Base-by-base conservation (phyloP, 2,797 vertebrate genomes). In the Galaxias olidus region DNA sequence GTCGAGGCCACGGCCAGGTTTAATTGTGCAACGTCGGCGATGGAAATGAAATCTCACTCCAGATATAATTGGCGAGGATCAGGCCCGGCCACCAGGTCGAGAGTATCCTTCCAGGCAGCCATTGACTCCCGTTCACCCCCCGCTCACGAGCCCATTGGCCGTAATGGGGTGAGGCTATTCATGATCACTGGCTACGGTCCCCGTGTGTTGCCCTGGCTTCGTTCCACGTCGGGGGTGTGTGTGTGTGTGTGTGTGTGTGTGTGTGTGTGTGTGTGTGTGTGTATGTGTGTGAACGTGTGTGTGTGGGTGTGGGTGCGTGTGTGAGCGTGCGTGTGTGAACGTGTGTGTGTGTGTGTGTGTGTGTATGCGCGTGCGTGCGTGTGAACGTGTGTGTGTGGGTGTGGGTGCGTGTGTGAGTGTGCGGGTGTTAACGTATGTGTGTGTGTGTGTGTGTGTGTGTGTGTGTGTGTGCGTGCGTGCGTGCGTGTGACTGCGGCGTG, bases 11-110 rank as follows among this genome's bases (percentile, higher is more conserved):
- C 66, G 70, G 45, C 50, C 63, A 20, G 71, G 79, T 83, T 86
- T 87, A 88, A 85, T 84, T 88, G 84, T 78, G 72, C 73, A 73
- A 54, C 63, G 56, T 77, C 64, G 62, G 72, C 65, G 72, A 70
- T 73, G 75, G 68, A 88, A 88, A 88, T 91, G 79, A 85, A 78
- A 85, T 83, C 69, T 79, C 84, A 84, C 79, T 87, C 76, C 76
- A 82, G 82, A 88, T 83, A 86, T 88, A 86, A 90, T 87, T 79
- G 68, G 63, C 17, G 49, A 53, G 76, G 81, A 84, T 89, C 77
- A 79, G 75, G 77, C 69, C 63, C 15, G 76, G 78, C 76, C 76
- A 54, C 1, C 15, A 76, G 90, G 86, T 90, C 84, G 85, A 81
- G 80, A 76, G 81, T 50, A 49, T 73, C 77, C 69, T 79, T 85